Percentiles rank a stretch among this genome's conserved stretches.
phyloP scores from a whole-genome alignment of 2,888 invertebrate genomes.

The Sacculina carcini region DNA sequence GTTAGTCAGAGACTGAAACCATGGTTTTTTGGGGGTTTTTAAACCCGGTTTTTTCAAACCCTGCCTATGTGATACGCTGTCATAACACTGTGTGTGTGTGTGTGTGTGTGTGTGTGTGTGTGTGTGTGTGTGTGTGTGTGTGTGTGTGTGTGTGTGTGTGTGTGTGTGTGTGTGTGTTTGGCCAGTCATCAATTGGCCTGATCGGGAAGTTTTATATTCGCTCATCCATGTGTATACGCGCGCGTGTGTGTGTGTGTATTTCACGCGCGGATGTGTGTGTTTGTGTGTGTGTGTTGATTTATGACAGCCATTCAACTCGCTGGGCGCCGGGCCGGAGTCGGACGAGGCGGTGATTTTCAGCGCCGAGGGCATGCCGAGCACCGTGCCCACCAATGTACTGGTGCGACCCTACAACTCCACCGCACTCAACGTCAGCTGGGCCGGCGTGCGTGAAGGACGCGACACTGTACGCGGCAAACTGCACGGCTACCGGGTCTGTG shows the following conservation, averaged over 20 bases:
- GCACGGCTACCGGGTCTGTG: conserved; percentile 54
- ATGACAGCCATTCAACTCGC: conserved; percentile 36
- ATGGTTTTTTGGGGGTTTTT: too few relatives aligned
- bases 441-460: conserved; percentile 53
- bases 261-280: too few relatives aligned
- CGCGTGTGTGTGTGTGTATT: conserved; percentile 2
- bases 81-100: too few relatives aligned
- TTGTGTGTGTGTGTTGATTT: background rate
- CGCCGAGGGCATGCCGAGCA: conserved; percentile 76
- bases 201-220: too few relatives aligned
- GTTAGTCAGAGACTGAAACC: too few relatives aligned
- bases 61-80: too few relatives aligned
- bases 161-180: too few relatives aligned
- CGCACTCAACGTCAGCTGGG: conserved; percentile 71
- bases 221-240: conserved; percentile 8
- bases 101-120: too few relatives aligned
- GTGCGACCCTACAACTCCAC: conserved; percentile 69
- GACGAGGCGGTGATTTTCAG: conserved; percentile 45
- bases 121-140: too few relatives aligned
- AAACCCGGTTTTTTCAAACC: too few relatives aligned
- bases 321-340: conserved; percentile 59
- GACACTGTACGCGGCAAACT: conserved; percentile 64
- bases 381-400: conserved; percentile 53
- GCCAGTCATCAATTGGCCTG: too few relatives aligned
- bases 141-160: too few relatives aligned